Evolutionary conservation across 2,888 invertebrate species (phyloP).

Genomic region (Crioceris asparagi): DNA sequence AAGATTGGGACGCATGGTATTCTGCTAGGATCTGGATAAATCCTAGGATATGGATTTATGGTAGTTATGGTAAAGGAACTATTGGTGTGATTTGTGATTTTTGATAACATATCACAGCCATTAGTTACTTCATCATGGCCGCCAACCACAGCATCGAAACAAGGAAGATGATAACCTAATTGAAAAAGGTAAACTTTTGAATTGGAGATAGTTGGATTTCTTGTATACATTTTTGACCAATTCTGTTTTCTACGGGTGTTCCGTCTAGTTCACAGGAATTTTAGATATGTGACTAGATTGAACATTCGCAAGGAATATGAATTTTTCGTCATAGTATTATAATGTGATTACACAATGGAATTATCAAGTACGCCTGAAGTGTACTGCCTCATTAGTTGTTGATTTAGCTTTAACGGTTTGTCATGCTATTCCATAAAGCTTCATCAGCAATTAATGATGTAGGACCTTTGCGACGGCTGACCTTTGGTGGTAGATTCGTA

Average conservation of each 20-base stretch:
- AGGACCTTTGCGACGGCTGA: slow-evolving; percentile 7
- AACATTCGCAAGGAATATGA: slow-evolving; percentile 37
- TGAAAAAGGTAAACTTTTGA: no score
- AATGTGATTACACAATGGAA: no score
- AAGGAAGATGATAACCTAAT: no score
- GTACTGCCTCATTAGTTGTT: slow-evolving; percentile 32
- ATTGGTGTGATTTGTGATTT: slow-evolving; percentile 34
- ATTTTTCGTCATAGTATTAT: slow-evolving; percentile 13
- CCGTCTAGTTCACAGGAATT: slow-evolving; percentile 31
- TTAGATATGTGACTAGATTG: slow-evolving; percentile 36
- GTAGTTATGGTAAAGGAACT: slow-evolving; percentile 31
- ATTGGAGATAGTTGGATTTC: no score
- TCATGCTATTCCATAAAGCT: slow-evolving; percentile 34
- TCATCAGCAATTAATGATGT: slow-evolving; percentile 36
- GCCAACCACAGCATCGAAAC: no score
- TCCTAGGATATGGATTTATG: no score
- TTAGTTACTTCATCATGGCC: slow-evolving; percentile 38
- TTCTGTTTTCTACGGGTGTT: slow-evolving; percentile 34
- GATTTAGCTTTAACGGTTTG: slow-evolving; percentile 33
- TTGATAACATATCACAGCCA: slow-evolving; percentile 36
- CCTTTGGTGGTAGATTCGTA: neutral
- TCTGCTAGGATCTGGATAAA: no score
- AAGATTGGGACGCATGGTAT: slow-evolving; percentile 16
- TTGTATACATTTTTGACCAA: no score
- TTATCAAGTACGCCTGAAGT: neutral